These are phyloP conservation scores for Thryonomys swinderianus DNA, from an alignment of 2,113 vertebrate genomes.

Conservation along the genomic window DNA sequence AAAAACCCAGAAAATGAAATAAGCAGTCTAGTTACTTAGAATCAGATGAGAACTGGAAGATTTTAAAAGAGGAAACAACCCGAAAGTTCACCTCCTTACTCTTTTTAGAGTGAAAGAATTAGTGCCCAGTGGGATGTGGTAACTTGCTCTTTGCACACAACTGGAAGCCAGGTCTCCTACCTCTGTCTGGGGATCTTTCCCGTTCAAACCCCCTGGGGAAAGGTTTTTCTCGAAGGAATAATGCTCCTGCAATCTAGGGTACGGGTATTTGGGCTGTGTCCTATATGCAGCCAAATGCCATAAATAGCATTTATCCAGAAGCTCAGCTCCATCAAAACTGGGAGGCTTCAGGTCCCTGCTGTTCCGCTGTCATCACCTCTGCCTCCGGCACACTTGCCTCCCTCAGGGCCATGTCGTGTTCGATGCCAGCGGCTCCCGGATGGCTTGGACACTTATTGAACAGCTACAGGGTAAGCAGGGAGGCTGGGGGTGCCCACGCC, in stretches of 20 bases:
- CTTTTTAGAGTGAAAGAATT: constrained; percentile 35
- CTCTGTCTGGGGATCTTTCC: constrained; percentile 10
- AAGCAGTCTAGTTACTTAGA: neutral
- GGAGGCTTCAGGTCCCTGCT: constrained; percentile 50
- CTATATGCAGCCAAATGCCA: constrained; percentile 75
- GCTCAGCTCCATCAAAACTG: constrained; percentile 64
- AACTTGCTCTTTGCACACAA: neutral
- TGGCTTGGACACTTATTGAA: constrained; percentile 98
- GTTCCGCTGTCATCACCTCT: constrained; percentile 57
- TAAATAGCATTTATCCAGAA: constrained; percentile 80
- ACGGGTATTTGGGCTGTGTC: constrained; percentile 77
- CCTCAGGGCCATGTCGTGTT: constrained; percentile 96
- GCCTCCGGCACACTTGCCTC: constrained; percentile 22
- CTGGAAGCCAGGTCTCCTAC: neutral
- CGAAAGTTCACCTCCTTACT: neutral
- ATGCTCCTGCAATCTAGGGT: constrained; percentile 75
- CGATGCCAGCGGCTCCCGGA: constrained; percentile 96
- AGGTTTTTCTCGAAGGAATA: constrained; percentile 54
- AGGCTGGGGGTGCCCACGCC: fast-evolving
- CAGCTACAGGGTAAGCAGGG: constrained; percentile 93
- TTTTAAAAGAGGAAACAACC: constrained; percentile 1
- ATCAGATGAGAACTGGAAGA: constrained; percentile 23
- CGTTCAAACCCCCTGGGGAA: constrained; percentile 33
- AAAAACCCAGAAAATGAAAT: too few species aligned
- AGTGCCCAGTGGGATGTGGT: neutral